These are phyloP conservation scores for Pyrocephalus nanus DNA, from an alignment of 2,797 vertebrate genomes.

Conservation along the genomic window DNA sequence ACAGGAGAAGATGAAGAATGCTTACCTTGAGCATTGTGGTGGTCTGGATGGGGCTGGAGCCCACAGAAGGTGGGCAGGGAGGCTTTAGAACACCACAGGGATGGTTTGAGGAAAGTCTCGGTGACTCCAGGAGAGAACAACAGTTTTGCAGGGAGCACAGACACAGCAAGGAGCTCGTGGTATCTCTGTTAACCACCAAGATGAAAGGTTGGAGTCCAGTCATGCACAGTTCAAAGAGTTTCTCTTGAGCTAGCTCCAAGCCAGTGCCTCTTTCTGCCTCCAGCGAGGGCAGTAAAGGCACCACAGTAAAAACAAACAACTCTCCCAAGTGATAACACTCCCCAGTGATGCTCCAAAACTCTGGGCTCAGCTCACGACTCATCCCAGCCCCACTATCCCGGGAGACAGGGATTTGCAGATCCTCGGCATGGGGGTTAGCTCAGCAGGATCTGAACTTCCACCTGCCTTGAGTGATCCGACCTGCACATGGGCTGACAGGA, in stretches of 20 bases:
- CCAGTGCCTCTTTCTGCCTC: neutral
- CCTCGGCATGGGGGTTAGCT: neutral
- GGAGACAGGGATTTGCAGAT: neutral
- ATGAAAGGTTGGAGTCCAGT: neutral
- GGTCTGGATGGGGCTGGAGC: neutral
- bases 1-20: neutral
- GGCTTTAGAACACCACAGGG: neutral
- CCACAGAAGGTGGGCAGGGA: neutral
- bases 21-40: rapidly evolving
- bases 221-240: neutral
- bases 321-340: neutral
- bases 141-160: neutral
- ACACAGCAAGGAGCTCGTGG: neutral
- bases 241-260: neutral
- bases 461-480: neutral
- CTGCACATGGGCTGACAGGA: neutral
- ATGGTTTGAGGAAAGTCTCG: neutral
- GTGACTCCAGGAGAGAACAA: neutral
- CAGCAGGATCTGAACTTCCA: neutral
- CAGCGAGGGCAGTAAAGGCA: neutral
- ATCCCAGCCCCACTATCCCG: neutral
- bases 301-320: neutral
- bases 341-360: neutral
- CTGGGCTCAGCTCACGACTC: neutral
- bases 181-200: rapidly evolving